Evolutionary conservation across 2,888 invertebrate genomes (phyloP).

Genomic region (Standfussiana lucernea): DNA sequence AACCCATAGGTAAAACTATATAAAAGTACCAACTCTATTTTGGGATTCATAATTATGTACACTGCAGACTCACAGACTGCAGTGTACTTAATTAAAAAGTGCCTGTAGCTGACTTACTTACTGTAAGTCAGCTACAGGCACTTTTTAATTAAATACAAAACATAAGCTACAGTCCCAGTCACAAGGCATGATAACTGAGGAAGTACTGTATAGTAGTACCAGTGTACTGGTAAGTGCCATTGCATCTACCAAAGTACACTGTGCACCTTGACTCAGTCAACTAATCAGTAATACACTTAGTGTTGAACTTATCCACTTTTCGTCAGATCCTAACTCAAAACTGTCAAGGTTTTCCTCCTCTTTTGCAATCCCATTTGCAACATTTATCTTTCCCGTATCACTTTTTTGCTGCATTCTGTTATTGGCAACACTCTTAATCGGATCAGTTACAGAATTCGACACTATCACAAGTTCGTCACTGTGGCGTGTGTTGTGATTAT

Average conservation of each 20-base stretch:
- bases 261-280: neutral
- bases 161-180: neutral
- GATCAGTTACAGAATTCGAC: slow-evolving; percentile 38
- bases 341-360: neutral
- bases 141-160: neutral
- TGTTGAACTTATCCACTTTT: neutral
- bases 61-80: neutral
- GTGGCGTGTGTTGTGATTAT: neutral
- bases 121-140: neutral
- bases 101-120: no score
- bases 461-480: slow-evolving; percentile 26
- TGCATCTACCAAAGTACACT: neutral
- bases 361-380: neutral
- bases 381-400: slow-evolving; percentile 14
- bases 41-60: neutral
- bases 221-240: neutral
- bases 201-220: neutral
- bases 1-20: neutral
- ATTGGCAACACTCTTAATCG: slow-evolving; percentile 9
- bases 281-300: neutral
- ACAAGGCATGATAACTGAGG: neutral
- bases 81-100: no score
- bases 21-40: neutral
- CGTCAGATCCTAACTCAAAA: neutral
- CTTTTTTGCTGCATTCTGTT: slow-evolving; percentile 16